A percentile compares a stretch with the other conserved stretches of the same genome.
Evolutionary conservation across 2,113 vertebrate genomes (phyloP).

Genomic region (Caracal caracal): DNA sequence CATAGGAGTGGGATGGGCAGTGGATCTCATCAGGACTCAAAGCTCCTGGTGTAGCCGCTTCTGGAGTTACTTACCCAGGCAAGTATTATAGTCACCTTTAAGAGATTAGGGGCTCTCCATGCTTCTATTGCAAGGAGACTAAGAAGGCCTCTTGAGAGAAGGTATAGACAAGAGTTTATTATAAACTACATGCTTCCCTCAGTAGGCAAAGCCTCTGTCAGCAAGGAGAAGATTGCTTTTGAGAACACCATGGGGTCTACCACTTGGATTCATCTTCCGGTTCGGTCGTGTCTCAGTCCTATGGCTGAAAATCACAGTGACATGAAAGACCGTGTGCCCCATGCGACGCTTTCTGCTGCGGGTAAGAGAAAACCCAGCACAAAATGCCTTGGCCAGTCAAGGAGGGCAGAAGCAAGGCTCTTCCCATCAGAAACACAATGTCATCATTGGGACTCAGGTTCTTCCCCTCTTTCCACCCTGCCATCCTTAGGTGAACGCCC

Average conservation of each 20-base stretch:
- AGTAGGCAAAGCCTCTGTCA: background rate
- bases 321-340: background rate
- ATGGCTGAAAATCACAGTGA: slow-evolving; percentile 14
- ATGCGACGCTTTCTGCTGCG: background rate
- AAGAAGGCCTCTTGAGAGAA: background rate
- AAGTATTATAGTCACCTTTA: background rate
- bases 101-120: background rate
- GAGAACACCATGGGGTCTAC: background rate
- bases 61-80: background rate
- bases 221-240: background rate
- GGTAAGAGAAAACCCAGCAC: background rate
- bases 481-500: background rate
- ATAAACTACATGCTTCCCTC: background rate
- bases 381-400: background rate
- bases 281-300: background rate
- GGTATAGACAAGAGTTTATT: background rate
- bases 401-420: background rate
- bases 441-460: background rate
- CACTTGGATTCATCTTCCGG: background rate
- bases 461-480: background rate
- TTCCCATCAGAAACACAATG: background rate
- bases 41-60: background rate
- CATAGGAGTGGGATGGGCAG: background rate
- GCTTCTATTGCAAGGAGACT: background rate
- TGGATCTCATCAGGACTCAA: background rate